These are phyloP conservation scores for Trinectes maculatus DNA, from an alignment of 2,113 vertebrate species.

Conservation along the genomic window DNA sequence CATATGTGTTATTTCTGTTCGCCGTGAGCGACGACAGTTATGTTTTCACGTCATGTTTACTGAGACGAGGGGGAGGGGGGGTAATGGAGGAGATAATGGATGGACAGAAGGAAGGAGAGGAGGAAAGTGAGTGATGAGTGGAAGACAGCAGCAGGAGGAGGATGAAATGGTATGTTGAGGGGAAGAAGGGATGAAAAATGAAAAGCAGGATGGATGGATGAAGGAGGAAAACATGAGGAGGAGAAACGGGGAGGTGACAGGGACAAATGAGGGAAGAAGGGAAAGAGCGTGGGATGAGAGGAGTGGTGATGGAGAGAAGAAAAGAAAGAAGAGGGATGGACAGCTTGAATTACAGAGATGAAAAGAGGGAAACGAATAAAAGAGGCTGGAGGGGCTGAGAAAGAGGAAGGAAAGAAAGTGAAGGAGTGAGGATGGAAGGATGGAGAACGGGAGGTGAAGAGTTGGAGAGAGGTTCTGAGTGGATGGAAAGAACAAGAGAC, in stretches of 20 bases:
- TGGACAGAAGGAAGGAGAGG: constrained; percentile 40
- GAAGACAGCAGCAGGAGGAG: constrained; percentile 68
- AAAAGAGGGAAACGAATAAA: not conserved
- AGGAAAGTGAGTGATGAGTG: not conserved
- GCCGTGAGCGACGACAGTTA: constrained; percentile 6
- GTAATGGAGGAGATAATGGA: not conserved
- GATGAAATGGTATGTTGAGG: not conserved
- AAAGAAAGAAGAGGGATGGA: not conserved
- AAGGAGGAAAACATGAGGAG: too few relatives aligned
- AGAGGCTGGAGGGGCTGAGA: not conserved
- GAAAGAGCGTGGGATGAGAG: not conserved
- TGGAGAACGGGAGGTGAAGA: too few relatives aligned
- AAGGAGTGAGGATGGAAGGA: not conserved
- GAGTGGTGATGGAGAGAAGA: not conserved
- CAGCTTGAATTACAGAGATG: not conserved
- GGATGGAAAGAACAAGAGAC: constrained; percentile 1
- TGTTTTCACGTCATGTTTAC: constrained; percentile 27
- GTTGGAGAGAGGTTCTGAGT: not conserved
- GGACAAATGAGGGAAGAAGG: not conserved
- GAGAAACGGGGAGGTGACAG: not conserved
- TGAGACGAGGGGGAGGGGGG: constrained; percentile 3
- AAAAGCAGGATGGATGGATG: constrained; percentile 49
- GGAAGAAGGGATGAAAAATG: not conserved
- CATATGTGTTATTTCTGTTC: not conserved
- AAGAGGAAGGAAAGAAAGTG: not conserved